phyloP scores from a whole-genome alignment of 30 jellyfish, hydroid and myxozoan species.

The Morbakka virulenta region DNA sequence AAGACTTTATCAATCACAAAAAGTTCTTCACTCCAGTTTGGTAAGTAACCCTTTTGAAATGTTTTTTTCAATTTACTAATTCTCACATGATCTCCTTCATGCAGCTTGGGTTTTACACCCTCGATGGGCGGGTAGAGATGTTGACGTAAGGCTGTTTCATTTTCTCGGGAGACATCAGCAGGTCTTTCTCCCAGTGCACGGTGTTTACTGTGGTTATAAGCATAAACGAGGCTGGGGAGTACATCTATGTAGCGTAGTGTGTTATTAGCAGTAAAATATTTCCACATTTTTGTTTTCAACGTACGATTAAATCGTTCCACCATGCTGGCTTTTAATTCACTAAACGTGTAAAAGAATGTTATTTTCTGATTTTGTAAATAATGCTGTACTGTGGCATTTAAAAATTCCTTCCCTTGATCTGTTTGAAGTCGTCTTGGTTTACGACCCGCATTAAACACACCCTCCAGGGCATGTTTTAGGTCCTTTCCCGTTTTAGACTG shows the following conservation, averaged over 20 bases:
- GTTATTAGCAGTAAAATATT: conserved; percentile 10
- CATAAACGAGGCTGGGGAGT: conserved; percentile 16
- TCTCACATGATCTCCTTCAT: conserved; percentile 42
- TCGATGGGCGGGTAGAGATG: background rate
- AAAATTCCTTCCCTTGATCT: conserved; percentile 33
- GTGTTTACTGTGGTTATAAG: conserved; percentile 27
- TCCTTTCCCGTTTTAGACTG: background rate
- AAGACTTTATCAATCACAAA: conserved; percentile 6
- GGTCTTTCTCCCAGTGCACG: conserved; percentile 33
- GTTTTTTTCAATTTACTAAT: conserved; percentile 1
- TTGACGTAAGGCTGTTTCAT: background rate
- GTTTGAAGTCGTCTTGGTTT: conserved; percentile 8
- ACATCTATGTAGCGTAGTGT: conserved; percentile 1
- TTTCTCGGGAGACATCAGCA: conserved; percentile 3
- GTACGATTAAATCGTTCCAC: conserved; percentile 48
- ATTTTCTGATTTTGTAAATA: conserved; percentile 5
- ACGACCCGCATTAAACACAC: conserved; percentile 23
- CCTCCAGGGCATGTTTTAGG: too few relatives aligned
- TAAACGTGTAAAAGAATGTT: background rate
- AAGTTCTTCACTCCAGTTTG: conserved; percentile 30
- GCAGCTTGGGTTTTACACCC: background rate
- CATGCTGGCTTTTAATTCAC: conserved; percentile 25
- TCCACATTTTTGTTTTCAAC: conserved; percentile 23
- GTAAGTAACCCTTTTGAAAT: conserved; percentile 43
- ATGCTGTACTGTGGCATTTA: conserved; percentile 1